Conservation (phyloP, 2,888 invertebrate genomes). For the Glyphotaelius pellucidus region DNA sequence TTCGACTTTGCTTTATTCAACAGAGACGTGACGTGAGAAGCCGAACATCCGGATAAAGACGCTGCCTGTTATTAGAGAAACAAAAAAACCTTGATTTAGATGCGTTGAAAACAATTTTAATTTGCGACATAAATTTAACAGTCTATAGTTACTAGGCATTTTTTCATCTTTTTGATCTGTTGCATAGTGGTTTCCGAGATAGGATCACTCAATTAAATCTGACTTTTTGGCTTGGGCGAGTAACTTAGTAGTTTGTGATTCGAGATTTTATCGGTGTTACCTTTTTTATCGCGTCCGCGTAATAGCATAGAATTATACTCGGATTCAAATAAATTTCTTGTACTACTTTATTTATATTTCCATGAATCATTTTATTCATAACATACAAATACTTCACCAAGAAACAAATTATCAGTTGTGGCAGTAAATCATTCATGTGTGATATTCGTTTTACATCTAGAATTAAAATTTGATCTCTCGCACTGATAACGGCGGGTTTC, state of each 20-base stretch:
- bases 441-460: not conserved
- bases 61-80: conserved; percentile 13
- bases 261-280: not conserved
- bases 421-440: not conserved
- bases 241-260: not conserved
- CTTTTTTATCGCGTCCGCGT: not conserved
- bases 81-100: conserved; percentile 34
- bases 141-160: not conserved
- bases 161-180: conserved; percentile 20
- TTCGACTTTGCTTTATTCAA: not conserved
- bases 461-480: not conserved
- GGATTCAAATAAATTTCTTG: not conserved
- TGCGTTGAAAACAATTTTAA: conserved; percentile 42
- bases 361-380: not conserved
- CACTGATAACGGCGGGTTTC: not conserved
- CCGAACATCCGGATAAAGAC: conserved; percentile 30
- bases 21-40: conserved; percentile 33
- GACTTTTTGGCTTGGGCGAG: not conserved
- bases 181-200: conserved; percentile 27
- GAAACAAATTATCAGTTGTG: not conserved
- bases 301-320: not conserved
- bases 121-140: conserved; percentile 42
- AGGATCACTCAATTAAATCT: conserved; percentile 28
- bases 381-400: not conserved
- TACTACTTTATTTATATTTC: not conserved